Conservation (phyloP, 2,888 invertebrate genomes). For the Drosophila parthenogenetica region DNA sequence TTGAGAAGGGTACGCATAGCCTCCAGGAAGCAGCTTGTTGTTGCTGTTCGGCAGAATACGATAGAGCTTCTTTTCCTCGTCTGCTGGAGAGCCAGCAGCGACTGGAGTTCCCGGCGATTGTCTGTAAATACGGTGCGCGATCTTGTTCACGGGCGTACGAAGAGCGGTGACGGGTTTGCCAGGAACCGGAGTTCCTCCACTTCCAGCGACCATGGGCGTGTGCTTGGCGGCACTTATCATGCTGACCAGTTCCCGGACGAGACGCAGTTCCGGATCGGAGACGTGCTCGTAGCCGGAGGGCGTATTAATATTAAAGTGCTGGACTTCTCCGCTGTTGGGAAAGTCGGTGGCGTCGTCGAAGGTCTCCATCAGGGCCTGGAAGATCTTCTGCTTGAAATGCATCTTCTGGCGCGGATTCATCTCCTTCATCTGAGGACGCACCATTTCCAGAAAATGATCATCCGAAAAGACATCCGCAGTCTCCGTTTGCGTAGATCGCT, state of each 20-base stretch:
- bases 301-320: constrained; percentile 65
- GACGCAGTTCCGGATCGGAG: constrained; percentile 61
- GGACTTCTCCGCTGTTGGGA: constrained; percentile 59
- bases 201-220: constrained; percentile 13
- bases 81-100: not conserved
- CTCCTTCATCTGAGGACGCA: constrained; percentile 73
- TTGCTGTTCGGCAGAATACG: constrained; percentile 46
- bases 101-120: not conserved
- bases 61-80: constrained; percentile 46
- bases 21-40: not conserved
- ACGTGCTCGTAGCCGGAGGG: constrained; percentile 55
- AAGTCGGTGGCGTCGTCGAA: constrained; percentile 79
- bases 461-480: constrained; percentile 48
- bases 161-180: not conserved
- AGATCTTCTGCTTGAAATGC: constrained; percentile 79
- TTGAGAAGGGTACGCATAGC: not conserved
- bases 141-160: not conserved
- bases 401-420: constrained; percentile 83
- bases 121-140: not conserved
- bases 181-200: not conserved
- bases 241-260: constrained; percentile 75
- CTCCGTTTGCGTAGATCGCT: constrained; percentile 48
- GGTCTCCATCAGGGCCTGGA: constrained; percentile 74
- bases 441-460: constrained; percentile 68
- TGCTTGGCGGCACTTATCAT: constrained; percentile 74